A percentile compares a stretch with the other conserved stretches of the same genome.
Conservation (phyloP, 2,888 invertebrate genomes). For the Drosophila diplacantha region DNA sequence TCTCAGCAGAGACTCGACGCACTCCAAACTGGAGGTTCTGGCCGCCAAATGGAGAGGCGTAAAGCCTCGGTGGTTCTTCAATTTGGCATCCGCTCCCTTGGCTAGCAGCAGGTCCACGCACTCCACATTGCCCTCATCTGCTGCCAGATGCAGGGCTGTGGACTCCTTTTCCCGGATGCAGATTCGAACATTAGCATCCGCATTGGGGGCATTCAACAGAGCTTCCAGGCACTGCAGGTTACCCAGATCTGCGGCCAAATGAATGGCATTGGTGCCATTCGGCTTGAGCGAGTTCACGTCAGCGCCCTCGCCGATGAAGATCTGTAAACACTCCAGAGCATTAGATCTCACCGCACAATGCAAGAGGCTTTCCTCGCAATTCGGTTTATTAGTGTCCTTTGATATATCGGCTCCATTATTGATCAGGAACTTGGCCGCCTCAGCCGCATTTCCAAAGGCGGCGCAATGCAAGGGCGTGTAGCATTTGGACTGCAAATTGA, state of each 20-base stretch:
- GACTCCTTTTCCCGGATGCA: conserved; percentile 85
- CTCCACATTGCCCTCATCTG: conserved; percentile 90
- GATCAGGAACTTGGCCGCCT: conserved; percentile 88
- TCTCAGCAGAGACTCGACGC: conserved; percentile 86
- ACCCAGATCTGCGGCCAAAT: conserved; percentile 88
- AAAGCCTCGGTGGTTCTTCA: conserved; percentile 87
- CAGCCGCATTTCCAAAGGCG: conserved; percentile 90
- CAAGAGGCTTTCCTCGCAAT: conserved; percentile 86
- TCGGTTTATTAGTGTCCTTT: conserved; percentile 82
- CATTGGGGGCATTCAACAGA: conserved; percentile 85
- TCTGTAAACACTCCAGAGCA: conserved; percentile 86
- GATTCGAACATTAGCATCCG: conserved; percentile 84
- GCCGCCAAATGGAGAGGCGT: conserved; percentile 92
- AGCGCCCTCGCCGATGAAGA: conserved; percentile 86
- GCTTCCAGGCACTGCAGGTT: conserved; percentile 86
- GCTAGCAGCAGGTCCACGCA: conserved; percentile 86
- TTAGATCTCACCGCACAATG: conserved; percentile 93
- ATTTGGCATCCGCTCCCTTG: conserved; percentile 86
- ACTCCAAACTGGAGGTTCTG: conserved; percentile 87
- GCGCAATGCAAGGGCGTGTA: conserved; percentile 93
- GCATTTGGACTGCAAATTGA: conserved; percentile 84
- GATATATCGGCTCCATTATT: conserved; percentile 84
- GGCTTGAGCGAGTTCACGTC: conserved; percentile 87
- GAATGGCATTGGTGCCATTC: conserved; percentile 88
- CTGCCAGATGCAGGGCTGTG: conserved; percentile 90